phyloP scores from a whole-genome alignment of 2,113 vertebrate species.

The Osmerus mordax region DNA sequence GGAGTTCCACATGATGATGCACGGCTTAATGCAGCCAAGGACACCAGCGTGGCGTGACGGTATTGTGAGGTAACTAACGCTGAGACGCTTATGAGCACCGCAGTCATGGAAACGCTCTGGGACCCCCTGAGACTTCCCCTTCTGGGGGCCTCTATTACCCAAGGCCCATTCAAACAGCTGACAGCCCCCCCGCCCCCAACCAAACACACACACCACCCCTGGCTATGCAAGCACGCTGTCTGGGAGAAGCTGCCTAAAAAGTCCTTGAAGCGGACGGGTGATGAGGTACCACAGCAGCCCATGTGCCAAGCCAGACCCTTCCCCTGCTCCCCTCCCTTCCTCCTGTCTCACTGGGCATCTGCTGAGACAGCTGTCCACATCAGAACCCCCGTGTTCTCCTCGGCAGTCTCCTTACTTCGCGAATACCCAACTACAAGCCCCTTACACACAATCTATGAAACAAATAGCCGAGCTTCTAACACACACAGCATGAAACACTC shows the following conservation, averaged over 20 bases:
- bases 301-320: background rate
- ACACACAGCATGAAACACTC: no score
- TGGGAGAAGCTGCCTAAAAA: conserved; percentile 26
- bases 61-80: conserved; percentile 26
- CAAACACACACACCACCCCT: no score
- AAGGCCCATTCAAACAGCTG: conserved; percentile 37
- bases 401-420: background rate
- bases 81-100: conserved; percentile 24
- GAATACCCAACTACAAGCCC: conserved; percentile 6
- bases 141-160: conserved; percentile 26
- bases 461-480: background rate
- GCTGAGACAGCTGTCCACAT: conserved; percentile 38
- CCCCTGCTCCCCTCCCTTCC: conserved; percentile 4
- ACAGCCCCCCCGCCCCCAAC: conserved; percentile 31
- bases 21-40: conserved; percentile 22
- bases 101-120: conserved; percentile 45
- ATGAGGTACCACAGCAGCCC: conserved; percentile 48
- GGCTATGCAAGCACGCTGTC: no score
- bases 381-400: conserved; percentile 11
- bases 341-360: conserved; percentile 36
- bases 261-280: conserved; percentile 37
- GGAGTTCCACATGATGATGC: conserved; percentile 13
- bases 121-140: conserved; percentile 32
- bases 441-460: background rate
- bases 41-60: conserved; percentile 42